These are phyloP conservation scores for Listrodromus nycthemerus DNA, from an alignment of 2,888 invertebrate species.

Conservation along the genomic window DNA sequence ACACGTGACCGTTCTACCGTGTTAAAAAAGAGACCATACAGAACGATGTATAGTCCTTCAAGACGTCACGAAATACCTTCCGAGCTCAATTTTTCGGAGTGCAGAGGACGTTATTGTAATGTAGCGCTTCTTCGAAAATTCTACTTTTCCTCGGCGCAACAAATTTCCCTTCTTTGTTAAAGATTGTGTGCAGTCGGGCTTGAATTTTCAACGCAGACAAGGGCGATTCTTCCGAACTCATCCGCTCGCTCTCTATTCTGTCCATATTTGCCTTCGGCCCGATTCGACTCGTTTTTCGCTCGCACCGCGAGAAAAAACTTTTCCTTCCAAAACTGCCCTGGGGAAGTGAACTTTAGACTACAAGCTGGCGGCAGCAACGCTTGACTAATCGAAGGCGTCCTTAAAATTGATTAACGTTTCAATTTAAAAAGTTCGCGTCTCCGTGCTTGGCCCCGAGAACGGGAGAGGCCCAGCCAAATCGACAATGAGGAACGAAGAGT, in stretches of 20 bases:
- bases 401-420: conserved; percentile 60
- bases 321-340: conserved; percentile 25
- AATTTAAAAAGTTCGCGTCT: conserved; percentile 57
- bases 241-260: conserved; percentile 27
- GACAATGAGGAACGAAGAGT: conserved; percentile 1
- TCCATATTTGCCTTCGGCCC: conserved; percentile 35
- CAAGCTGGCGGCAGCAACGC: conserved; percentile 1
- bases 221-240: conserved; percentile 23
- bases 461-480: background rate
- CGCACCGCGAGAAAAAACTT: conserved; percentile 58
- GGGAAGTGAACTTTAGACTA: conserved; percentile 44
- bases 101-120: conserved; percentile 25
- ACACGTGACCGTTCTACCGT: background rate
- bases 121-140: conserved; percentile 44
- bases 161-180: conserved; percentile 45
- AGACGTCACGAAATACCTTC: conserved; percentile 22
- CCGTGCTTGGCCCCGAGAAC: conserved; percentile 16
- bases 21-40: background rate
- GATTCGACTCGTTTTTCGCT: conserved; percentile 24
- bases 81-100: background rate
- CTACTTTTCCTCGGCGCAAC: conserved; percentile 26
- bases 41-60: conserved; percentile 9
- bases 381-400: conserved; percentile 55
- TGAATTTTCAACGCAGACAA: conserved; percentile 39
- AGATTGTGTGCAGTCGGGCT: conserved; percentile 23